These are phyloP conservation scores for Raja brachyura DNA, from an alignment of 2,113 vertebrate genomes.

Conservation along the genomic window DNA sequence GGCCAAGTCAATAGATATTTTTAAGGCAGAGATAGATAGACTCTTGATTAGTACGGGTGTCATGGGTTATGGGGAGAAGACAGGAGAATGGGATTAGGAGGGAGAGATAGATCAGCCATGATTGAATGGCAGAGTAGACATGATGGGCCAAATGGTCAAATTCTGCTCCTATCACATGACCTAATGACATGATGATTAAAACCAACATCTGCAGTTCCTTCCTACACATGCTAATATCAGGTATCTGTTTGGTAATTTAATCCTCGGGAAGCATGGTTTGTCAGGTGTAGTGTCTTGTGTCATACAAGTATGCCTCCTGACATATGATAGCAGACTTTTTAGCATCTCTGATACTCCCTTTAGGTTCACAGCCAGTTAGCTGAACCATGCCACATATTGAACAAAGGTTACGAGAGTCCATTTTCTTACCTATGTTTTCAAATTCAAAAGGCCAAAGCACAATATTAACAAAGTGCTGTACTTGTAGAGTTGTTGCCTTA, in stretches of 20 bases:
- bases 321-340: not conserved
- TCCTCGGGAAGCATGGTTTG: not conserved
- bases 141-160: no score
- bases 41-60: no score
- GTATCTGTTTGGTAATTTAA: not conserved
- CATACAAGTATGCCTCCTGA: not conserved
- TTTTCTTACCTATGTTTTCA: not conserved
- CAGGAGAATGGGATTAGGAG: no score
- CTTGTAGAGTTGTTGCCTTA: no score
- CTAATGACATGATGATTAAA: no score
- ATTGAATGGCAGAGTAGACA: no score
- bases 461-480: not conserved
- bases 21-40: no score
- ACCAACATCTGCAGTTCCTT: no score
- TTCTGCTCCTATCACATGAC: no score
- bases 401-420: not conserved
- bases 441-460: not conserved
- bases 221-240: not conserved
- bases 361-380: not conserved
- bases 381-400: not conserved
- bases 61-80: no score
- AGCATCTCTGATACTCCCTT: not conserved
- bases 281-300: not conserved
- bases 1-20: no score
- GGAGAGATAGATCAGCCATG: no score